Evolutionary conservation across 2,113 vertebrate genomes (phyloP), one percentile per base, ranked within the genome.

Genomic region (Forbesichthys agassizii): DNA sequence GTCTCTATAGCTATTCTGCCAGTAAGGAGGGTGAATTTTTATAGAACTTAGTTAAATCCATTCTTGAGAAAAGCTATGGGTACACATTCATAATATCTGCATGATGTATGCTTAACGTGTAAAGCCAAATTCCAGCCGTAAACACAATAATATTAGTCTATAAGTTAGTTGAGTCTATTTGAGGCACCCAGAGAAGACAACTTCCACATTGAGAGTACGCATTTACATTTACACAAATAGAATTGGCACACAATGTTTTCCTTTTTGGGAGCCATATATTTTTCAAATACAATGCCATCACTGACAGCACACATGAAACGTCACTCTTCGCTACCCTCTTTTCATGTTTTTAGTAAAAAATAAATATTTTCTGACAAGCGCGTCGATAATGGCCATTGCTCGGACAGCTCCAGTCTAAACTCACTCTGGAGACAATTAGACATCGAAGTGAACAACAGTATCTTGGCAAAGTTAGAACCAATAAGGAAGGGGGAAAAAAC

Each of bases 111-210:
- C 5, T 42, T 42, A 5, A 42, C 36, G 1, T 42, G 36, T 42
- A 42, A 42, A 5, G 36, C 7, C 1, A 42, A 42, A 42, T 42
- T 42, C 36, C 36, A 42, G 36, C 36, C 36, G 27, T 27, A 27
- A 27, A 42, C 36, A 42, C 36, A 42, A 5, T 8, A 42, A 27
- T 27, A 27, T 27, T 27, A 27, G 27, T 27, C 27, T 27, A 27
- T 27, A 27, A 27, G 27, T 27, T 27, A 70, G 74, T 79, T 74
- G 63, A 75, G 72, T 78, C 73, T 64, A 74, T 82, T 71, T 81
- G 48, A 68, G 67, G 69, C 59, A 74, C 72, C 82, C 85, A 88
- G 89, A 88, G 88, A 84, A 74, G 73, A 82, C 48, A 71, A 73
- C 75, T 87, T 33, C 73, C 51, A 74, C 80, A 71, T 73, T 66